Evolutionary conservation across 2,113 vertebrate genomes (phyloP), one percentile per base, ranked within the genome.

Genomic region (Crotalus horridus): DNA sequence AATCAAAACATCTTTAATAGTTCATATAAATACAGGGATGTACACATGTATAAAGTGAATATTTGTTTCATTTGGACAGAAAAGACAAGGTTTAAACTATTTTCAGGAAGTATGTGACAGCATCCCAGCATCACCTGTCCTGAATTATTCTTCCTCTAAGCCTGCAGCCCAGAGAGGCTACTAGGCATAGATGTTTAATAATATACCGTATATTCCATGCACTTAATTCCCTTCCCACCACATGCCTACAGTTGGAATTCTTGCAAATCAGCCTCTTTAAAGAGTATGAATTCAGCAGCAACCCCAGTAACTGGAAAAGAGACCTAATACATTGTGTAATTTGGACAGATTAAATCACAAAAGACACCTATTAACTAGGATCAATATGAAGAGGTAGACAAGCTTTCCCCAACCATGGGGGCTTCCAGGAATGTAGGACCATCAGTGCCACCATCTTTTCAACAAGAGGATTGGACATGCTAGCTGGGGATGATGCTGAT

Each of bases 1-100:
- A 23, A 61, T 96, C 93, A 90, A 94, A 64, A 94, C 88, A 87
- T 93, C 89, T 97, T 97, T 96, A 89, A 89, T 95, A 94, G 96
- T 93, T 87, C 93, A 93, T 96, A 96, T 94, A 56, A 46, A 92
- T 95, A 94, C 93, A 93, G 92, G 95, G 48, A 59, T 87, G 55
- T 91, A 54, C 89, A 90, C 6, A 58, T 93, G 91, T 87, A 89
- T 90, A 54, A 89, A 93, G 94, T 92, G 61, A 95, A 93, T 92
- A 87, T 87, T 91, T 21, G 23, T 81, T 96, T 94, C 56, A 86
- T 61, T 48, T 90, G 87, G 88, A 91, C 9, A 92, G 89, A 87
- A 61, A 74, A 0, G 10, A 0, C 39, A 51, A 43, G 43, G 64
- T 20, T 33, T 89, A 58, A 26, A 88, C 9, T 54, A 15, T 55